phyloP scores from a whole-genome alignment of 2,888 invertebrate genomes.

The Polyommatus icarus region DNA sequence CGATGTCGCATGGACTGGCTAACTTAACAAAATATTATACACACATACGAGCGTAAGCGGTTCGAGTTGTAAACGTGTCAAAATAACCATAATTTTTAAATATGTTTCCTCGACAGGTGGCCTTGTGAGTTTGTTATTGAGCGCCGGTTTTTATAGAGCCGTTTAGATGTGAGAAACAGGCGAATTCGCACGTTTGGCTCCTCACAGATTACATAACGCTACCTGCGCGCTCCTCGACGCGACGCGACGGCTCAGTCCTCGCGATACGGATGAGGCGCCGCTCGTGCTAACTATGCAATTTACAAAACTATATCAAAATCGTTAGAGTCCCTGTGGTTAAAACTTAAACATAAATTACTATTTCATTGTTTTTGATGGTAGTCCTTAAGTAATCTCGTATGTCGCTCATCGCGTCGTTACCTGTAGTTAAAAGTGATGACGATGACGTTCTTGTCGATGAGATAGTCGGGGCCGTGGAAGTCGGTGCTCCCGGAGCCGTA shows the following conservation, averaged over 20 bases:
- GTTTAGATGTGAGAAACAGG: not conserved
- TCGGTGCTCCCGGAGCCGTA: conserved; percentile 68
- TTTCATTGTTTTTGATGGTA: not conserved
- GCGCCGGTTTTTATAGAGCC: conserved; percentile 16
- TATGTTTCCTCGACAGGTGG: not conserved
- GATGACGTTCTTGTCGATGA: conserved; percentile 60
- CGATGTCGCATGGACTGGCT: not conserved
- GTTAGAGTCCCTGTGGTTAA: not conserved
- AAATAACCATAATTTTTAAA: not conserved
- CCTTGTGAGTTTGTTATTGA: not conserved
- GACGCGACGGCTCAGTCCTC: not conserved
- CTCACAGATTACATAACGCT: conserved; percentile 6
- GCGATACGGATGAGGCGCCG: not conserved
- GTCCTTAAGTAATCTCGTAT: not conserved
- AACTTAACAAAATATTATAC: not conserved
- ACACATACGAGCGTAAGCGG: not conserved
- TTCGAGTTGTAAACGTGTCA: not conserved
- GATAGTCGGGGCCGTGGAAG: conserved; percentile 65
- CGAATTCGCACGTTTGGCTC: not conserved
- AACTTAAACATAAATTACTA: not conserved
- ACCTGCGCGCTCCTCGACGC: not conserved
- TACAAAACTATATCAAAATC: not conserved
- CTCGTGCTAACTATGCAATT: not conserved
- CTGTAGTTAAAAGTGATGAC: conserved; percentile 75
- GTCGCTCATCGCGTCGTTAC: conserved; percentile 46